Evolutionary conservation across 2,113 vertebrate genomes (phyloP).

Genomic region (Macheiramphus alcinus): DNA sequence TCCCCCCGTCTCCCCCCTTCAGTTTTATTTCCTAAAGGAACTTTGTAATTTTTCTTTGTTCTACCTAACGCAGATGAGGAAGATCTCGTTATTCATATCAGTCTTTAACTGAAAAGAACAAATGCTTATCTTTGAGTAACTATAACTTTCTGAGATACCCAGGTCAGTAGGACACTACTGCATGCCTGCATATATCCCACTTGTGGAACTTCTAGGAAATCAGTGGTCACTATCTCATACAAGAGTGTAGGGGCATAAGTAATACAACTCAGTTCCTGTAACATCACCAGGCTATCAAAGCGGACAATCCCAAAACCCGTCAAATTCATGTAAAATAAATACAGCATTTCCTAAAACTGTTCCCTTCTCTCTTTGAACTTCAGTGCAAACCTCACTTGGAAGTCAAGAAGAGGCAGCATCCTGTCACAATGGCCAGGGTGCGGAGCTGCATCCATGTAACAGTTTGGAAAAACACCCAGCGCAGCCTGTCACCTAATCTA

Average conservation of each 20-base stretch:
- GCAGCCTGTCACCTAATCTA: neutral
- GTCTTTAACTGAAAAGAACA: neutral
- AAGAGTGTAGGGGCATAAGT: neutral
- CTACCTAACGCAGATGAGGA: neutral
- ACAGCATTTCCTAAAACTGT: neutral
- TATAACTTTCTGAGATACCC: neutral
- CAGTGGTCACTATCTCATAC: neutral
- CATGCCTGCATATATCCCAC: neutral
- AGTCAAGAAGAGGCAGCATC: neutral
- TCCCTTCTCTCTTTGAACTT: neutral
- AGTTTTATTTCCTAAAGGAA: neutral
- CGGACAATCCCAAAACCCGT: neutral
- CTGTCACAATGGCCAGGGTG: neutral
- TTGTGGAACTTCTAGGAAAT: neutral
- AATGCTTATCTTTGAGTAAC: neutral
- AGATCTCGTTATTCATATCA: neutral
- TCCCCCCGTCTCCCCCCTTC: rapidly evolving
- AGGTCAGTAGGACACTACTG: neutral
- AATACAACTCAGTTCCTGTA: neutral
- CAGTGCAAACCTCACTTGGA: neutral
- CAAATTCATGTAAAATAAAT: neutral
- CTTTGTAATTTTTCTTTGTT: neutral
- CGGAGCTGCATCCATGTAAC: neutral
- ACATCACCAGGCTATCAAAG: neutral
- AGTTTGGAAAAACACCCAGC: neutral